phyloP scores from a whole-genome alignment of 2,113 vertebrate genomes.

The Todiramphus saurophagus region DNA sequence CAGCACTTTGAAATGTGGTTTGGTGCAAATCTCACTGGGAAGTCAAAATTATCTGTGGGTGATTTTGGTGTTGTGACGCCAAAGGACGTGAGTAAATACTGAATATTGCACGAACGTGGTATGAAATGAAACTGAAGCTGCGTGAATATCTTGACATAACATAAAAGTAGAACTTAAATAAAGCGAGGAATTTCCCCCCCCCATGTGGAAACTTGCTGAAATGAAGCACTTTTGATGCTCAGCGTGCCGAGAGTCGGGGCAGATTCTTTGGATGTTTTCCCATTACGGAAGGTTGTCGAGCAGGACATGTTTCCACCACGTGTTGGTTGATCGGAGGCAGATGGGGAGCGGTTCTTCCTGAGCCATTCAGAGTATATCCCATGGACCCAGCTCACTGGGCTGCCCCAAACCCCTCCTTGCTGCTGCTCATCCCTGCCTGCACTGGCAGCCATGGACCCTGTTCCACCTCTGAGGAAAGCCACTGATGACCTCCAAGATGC shows the following conservation, averaged over 20 bases:
- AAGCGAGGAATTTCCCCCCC: background rate
- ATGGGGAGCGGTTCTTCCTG: background rate
- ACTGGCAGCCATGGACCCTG: accelerated
- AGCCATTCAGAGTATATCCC: accelerated
- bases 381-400: background rate
- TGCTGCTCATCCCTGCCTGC: background rate
- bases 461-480: background rate
- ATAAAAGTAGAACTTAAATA: background rate
- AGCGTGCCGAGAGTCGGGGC: background rate
- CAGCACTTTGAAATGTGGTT: background rate
- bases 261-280: background rate
- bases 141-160: background rate
- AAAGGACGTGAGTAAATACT: background rate
- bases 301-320: background rate
- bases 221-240: background rate
- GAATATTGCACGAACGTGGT: accelerated
- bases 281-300: background rate
- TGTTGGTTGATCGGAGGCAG: background rate
- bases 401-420: background rate
- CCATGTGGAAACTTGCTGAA: background rate
- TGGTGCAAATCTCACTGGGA: background rate
- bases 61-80: accelerated
- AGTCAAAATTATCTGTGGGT: background rate
- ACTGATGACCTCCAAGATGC: background rate
- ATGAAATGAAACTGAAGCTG: background rate